phyloP scores from a whole-genome alignment of 2,888 invertebrate species.

The Portevinia maculata region DNA sequence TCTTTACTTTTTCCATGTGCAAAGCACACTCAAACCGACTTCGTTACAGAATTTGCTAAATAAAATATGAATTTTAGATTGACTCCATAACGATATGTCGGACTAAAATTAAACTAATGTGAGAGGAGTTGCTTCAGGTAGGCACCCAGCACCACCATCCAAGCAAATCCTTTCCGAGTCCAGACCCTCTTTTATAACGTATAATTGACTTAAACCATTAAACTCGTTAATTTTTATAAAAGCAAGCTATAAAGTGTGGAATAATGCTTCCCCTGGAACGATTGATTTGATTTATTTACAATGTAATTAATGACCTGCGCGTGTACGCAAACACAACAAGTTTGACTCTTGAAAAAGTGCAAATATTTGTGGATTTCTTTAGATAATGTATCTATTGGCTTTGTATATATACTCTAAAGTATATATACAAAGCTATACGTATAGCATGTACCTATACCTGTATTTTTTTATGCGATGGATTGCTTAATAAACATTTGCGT shows the following conservation, averaged over 20 bases:
- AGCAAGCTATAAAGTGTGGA: conserved; percentile 42
- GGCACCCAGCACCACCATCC: neutral
- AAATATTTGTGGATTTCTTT: conserved; percentile 53
- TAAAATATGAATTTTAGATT: conserved; percentile 53
- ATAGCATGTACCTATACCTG: conserved; percentile 5
- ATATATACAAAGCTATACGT: no score
- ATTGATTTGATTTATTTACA: conserved; percentile 66
- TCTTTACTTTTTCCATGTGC: conserved; percentile 1
- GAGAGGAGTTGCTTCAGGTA: conserved; percentile 2
- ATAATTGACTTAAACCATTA: conserved; percentile 44
- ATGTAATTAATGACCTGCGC: conserved; percentile 57
- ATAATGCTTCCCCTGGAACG: conserved; percentile 44
- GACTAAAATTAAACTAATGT: conserved; percentile 61
- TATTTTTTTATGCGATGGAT: conserved; percentile 20
- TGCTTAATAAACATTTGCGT: conserved; percentile 66
- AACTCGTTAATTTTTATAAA: conserved; percentile 43
- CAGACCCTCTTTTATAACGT: neutral
- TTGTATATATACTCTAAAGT: no score
- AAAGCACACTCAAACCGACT: conserved; percentile 8
- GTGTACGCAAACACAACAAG: conserved; percentile 3
- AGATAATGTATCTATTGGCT: conserved; percentile 54
- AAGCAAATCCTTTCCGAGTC: conserved; percentile 9
- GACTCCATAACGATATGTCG: conserved; percentile 26
- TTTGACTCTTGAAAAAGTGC: conserved; percentile 43
- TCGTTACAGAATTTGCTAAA: conserved; percentile 17